Evolutionary conservation across 2,113 vertebrate species (phyloP), one percentile per base, ranked within the genome.

Genomic region (Guaruba guarouba): DNA sequence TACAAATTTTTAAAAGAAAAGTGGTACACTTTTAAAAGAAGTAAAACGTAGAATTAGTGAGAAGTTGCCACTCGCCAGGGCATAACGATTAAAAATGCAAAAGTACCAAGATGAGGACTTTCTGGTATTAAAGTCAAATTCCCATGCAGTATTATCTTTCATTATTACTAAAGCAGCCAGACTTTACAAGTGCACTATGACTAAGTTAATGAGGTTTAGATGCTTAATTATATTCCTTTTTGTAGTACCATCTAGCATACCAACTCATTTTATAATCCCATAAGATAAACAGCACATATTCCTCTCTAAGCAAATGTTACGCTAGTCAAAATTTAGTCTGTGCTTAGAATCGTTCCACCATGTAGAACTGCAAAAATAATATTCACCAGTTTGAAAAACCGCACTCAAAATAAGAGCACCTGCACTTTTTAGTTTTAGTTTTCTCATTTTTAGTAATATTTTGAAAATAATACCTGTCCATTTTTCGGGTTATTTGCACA

Each of bases 401-500:
- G 6, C 0, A 3, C 8, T 62, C 39, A 88, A 88, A 78, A 63
- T 51, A 69, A 84, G 33, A 90, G 62, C 68, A 84, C 9, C 55
- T 81, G 23, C 12, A 57, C 8, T 37, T 79, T 76, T 83, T 41
- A 52, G 29, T 44, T 83, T 92, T 48, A 17, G 1, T 48, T 93
- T 80, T 92, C 46, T 68, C 46, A 79, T 39, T 70, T 77, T 82
- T 86, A 95, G 52, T 77, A 89, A 75, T 29, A 80, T 89, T 92
- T 96, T 64, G 1, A 66, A 86, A 86, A 89, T 87, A 92, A 94
- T 63, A 94, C 18, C 37, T 87, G 48, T 66, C 83, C 52, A 43
- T 90, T 96, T 92, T 69, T 70, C 51, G 25, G 63, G 48, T 69
- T 90, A 90, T 97, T 93, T 93, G 35, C 57, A 71, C 67, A 88